Base-by-base conservation (phyloP, 2,797 vertebrate species). In the Acrossocheilus fasciatus region DNA sequence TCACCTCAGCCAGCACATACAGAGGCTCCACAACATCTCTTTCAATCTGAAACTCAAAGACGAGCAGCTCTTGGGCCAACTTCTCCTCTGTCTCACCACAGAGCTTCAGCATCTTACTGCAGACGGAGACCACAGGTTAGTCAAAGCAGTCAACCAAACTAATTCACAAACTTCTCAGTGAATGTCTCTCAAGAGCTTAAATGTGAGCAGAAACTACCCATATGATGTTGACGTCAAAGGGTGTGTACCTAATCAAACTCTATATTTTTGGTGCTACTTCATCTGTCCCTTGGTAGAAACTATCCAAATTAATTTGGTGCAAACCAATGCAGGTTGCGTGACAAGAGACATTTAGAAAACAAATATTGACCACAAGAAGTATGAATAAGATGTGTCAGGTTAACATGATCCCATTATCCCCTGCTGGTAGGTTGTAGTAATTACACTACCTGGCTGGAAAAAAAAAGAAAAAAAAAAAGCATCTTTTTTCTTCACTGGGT, bases 21-120 rank as follows among this genome's bases (percentile, higher is more conserved):
- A 99, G 93, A 1, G 98, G 98, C 86, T 99, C 98, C 45, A 98
- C 98, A 92, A 99, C 98, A 0, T 99, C 98, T 89, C 96, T 94
- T 91, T 99, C 98, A 54, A 98, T 96, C 94, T 98, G 97, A 91
- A 97, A 93, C 92, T 99, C 98, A 52, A 99, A 99, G 89, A 98
- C 96, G 90, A 98, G 96, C 72, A 99, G 96, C 92, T 99, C 98
- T 94, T 98, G 97, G 0, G 98, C 97, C 90, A 99, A 91, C 83
- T 95, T 98, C 92, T 99, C 98, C 86, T 99, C 98, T 0, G 97
- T 97, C 87, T 99, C 98, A 1, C 98, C 98, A 0, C 98, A 98
- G 34, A 99, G 90, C 86, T 96, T 96, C 92, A 99, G 95, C 98
- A 99, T 99, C 95, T 98, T 99, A 91, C 98, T 99, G 94, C 90